phyloP scores from a whole-genome alignment of 2,113 vertebrate genomes.

The Phaethon lepturus region DNA sequence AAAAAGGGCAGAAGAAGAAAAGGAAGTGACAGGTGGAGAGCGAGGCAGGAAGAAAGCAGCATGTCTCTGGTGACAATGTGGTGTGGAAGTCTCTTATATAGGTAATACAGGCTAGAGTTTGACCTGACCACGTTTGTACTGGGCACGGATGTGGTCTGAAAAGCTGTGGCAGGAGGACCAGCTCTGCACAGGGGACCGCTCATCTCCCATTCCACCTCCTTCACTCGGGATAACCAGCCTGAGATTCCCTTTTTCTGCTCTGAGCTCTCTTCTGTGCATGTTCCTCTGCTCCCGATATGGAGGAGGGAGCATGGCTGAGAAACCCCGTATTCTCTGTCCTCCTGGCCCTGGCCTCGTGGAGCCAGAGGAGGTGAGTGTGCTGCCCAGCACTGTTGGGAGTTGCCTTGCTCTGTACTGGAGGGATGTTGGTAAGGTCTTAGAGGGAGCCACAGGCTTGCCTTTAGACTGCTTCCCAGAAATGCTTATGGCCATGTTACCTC shows the following conservation, averaged over 20 bases:
- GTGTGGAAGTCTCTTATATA: not conserved
- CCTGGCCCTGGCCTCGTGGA: not conserved
- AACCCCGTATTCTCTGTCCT: not conserved
- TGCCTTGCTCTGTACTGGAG: not conserved
- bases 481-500: not conserved
- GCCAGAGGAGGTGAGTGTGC: not conserved
- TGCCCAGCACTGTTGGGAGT: not conserved
- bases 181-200: not conserved
- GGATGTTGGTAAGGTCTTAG: not conserved
- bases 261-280: not conserved
- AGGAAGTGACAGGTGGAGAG: not conserved
- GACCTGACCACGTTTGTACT: not conserved
- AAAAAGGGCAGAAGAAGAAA: not conserved
- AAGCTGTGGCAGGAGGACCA: not conserved
- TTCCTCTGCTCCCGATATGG: accelerated
- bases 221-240: not conserved
- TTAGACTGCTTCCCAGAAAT: not conserved
- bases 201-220: not conserved
- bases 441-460: not conserved
- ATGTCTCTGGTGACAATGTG: not conserved
- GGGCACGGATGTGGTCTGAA: not conserved
- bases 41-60: not conserved
- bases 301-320: not conserved
- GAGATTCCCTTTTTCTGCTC: not conserved
- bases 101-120: not conserved